A percentile compares a stretch with the other conserved stretches of the same genome.
phyloP scores from a whole-genome alignment of 2,888 invertebrate species.

The Ferrisia virgata region DNA sequence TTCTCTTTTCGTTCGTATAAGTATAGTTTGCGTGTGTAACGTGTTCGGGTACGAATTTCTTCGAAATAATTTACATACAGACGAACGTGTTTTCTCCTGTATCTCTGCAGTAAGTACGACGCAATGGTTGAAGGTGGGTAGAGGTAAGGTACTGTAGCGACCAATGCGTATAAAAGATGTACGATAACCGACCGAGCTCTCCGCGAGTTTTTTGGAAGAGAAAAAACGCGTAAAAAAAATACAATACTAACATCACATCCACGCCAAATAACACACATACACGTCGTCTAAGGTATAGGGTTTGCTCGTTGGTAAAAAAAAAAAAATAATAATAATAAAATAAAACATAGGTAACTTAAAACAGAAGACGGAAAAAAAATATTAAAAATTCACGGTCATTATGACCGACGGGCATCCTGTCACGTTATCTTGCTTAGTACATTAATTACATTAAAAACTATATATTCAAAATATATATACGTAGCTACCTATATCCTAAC shows the following conservation, averaged over 20 bases:
- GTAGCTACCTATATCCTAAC: not conserved
- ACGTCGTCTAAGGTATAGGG: not conserved
- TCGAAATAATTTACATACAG: slow-evolving; percentile 42
- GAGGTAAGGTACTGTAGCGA: too few relatives aligned
- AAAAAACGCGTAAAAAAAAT: not conserved
- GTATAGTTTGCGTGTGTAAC: not conserved
- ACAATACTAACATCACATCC: too few relatives aligned
- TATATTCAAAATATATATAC: slow-evolving; percentile 35
- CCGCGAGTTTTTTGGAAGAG: not conserved
- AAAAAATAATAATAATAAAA: not conserved
- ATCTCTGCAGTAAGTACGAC: too few relatives aligned
- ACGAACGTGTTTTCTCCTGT: not conserved
- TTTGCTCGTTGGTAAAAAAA: not conserved
- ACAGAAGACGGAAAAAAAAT: slow-evolving; percentile 12
- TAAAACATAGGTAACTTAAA: not conserved
- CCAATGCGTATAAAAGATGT: not conserved
- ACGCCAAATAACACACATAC: not conserved
- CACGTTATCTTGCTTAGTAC: slow-evolving; percentile 39
- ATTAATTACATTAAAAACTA: slow-evolving; percentile 43
- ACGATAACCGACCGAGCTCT: slow-evolving; percentile 1
- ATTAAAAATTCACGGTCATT: slow-evolving; percentile 45
- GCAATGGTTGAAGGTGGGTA: too few relatives aligned
- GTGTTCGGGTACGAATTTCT: slow-evolving; percentile 27
- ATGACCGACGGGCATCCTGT: slow-evolving; percentile 45
- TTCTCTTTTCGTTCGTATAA: not conserved